Evolutionary conservation across 2,113 vertebrate species (phyloP).

Genomic region (Cepphus grylle): DNA sequence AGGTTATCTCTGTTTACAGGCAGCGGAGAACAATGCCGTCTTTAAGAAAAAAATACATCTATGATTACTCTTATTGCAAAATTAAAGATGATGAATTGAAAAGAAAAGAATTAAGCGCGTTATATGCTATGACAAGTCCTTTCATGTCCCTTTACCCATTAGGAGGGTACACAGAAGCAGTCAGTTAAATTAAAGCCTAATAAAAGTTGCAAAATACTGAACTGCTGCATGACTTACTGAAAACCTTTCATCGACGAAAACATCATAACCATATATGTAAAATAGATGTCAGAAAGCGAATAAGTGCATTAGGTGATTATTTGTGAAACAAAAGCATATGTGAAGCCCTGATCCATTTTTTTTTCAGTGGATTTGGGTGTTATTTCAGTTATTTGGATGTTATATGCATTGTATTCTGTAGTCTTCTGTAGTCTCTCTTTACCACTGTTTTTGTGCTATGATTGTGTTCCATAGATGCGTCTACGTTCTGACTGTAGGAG

Average conservation of each 20-base stretch:
- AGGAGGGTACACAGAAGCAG: background rate
- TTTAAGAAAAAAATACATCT: background rate
- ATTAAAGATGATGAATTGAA: slow-evolving; percentile 10
- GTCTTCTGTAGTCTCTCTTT: background rate
- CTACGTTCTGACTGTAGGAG: background rate
- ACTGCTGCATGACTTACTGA: background rate
- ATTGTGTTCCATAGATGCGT: background rate
- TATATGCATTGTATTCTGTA: background rate
- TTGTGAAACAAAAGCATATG: background rate
- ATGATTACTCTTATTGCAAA: background rate
- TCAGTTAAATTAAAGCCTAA: slow-evolving; percentile 8
- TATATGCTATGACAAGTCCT: background rate
- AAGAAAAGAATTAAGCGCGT: background rate
- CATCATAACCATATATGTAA: background rate
- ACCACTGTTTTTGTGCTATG: background rate
- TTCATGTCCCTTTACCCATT: background rate
- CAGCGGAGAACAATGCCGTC: slow-evolving; percentile 8
- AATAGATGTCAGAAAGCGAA: background rate
- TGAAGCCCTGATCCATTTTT: background rate
- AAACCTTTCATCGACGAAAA: background rate
- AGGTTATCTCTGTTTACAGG: slow-evolving; percentile 58
- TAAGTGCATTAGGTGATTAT: background rate
- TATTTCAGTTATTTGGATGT: background rate
- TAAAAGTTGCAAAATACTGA: background rate
- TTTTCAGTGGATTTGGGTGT: background rate